A percentile compares a stretch with the other conserved stretches of the same genome.
These are phyloP conservation scores for Esperia sulphurella DNA, from an alignment of 2,888 invertebrate species.

Conservation along the genomic window DNA sequence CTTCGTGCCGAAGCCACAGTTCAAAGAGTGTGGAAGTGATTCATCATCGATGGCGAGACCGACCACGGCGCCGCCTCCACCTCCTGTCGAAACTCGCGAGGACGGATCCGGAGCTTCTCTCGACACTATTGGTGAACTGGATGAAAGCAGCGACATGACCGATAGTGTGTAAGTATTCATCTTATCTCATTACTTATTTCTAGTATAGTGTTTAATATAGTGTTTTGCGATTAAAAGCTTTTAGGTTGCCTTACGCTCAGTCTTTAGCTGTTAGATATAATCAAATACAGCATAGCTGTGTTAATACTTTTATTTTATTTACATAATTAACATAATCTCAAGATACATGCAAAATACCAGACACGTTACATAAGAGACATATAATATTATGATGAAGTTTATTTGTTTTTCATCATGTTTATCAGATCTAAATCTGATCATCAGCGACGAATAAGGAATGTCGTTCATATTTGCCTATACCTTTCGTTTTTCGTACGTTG, in stretches of 20 bases:
- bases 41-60: conserved; percentile 45
- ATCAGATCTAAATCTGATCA: too few relatives aligned
- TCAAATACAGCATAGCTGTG: too few relatives aligned
- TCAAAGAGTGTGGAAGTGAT: conserved; percentile 52
- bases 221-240: too few relatives aligned
- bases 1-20: conserved; percentile 83
- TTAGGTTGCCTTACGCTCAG: too few relatives aligned
- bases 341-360: not conserved
- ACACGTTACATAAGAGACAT: not conserved
- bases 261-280: too few relatives aligned
- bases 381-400: not conserved
- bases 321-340: not conserved
- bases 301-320: not conserved
- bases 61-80: conserved; percentile 60
- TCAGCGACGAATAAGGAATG: too few relatives aligned
- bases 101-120: conserved; percentile 80
- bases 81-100: conserved; percentile 69
- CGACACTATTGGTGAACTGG: conserved; percentile 85
- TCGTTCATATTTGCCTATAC: not conserved
- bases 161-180: conserved; percentile 59
- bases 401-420: too few relatives aligned
- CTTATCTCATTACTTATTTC: too few relatives aligned
- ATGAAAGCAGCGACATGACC: conserved; percentile 76
- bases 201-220: too few relatives aligned
- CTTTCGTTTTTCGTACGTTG: conserved; percentile 1